These are phyloP conservation scores for Neodontobutis hainanensis DNA, from an alignment of 2,113 vertebrate species.

Conservation along the genomic window DNA sequence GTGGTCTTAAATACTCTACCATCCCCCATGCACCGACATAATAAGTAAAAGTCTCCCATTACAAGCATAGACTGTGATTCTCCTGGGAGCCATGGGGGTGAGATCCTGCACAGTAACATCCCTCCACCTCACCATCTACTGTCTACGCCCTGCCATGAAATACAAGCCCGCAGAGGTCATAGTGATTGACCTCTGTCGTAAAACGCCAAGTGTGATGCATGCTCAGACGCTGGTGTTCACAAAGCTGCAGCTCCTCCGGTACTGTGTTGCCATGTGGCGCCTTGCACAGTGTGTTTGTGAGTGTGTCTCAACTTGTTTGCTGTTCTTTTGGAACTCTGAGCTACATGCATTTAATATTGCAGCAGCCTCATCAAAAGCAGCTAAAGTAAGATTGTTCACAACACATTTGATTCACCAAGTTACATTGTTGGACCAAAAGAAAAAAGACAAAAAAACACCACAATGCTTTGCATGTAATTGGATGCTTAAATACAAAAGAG, in stretches of 20 bases:
- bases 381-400: too few relatives aligned
- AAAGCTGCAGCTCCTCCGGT: conserved; percentile 17
- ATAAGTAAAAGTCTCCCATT: conserved; percentile 69
- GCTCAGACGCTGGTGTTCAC: conserved; percentile 43
- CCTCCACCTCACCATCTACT: conserved; percentile 39
- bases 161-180: conserved; percentile 59
- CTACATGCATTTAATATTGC: conserved; percentile 46
- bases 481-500: too few relatives aligned
- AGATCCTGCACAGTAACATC: conserved; percentile 54
- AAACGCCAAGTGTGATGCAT: conserved; percentile 58
- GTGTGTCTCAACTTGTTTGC: conserved; percentile 49
- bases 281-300: conserved; percentile 39
- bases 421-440: background rate
- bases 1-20: background rate
- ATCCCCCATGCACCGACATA: conserved; percentile 15
- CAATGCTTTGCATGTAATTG: too few relatives aligned
- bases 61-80: conserved; percentile 25
- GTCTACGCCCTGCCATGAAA: conserved; percentile 53
- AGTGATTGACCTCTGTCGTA: conserved; percentile 65
- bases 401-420: too few relatives aligned
- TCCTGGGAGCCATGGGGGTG: conserved; percentile 52
- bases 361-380: background rate
- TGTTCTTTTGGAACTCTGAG: conserved; percentile 38
- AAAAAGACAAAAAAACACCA: conserved; percentile 14
- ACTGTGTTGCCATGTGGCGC: conserved; percentile 14